A percentile compares a stretch with the other conserved stretches of the same genome.
phyloP scores from a whole-genome alignment of 2,113 vertebrate species.

The Trichomycterus rosablanca region DNA sequence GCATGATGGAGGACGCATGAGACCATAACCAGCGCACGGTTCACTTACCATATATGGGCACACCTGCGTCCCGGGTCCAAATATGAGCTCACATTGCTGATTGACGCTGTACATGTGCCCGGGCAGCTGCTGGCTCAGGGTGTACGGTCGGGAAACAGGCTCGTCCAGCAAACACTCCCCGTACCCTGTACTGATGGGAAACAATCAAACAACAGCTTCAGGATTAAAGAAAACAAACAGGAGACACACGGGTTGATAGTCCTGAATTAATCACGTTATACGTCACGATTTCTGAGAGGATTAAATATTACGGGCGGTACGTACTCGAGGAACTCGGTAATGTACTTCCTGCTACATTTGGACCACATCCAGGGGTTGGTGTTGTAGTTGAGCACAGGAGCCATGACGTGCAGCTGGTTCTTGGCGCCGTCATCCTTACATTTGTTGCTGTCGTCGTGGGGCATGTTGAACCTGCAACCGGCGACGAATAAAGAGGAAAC shows the following conservation, averaged over 20 bases:
- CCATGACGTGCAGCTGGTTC: conserved; percentile 95
- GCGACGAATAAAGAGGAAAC: background rate
- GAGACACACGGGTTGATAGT: conserved; percentile 54
- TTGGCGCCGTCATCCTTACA: conserved; percentile 93
- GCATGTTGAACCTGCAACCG: conserved; percentile 91
- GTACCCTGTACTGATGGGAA: conserved; percentile 88
- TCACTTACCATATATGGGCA: conserved; percentile 96
- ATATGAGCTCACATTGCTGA: conserved; percentile 98
- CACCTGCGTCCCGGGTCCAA: conserved; percentile 93
- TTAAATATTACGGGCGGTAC: conserved; percentile 48
- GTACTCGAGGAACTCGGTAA: conserved; percentile 99
- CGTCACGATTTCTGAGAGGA: too few relatives aligned
- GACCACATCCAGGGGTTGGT: conserved; percentile 99
- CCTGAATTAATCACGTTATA: too few relatives aligned
- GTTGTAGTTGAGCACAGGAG: conserved; percentile 91
- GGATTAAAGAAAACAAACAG: conserved; percentile 56
- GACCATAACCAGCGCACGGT: too few relatives aligned
- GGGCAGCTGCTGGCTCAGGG: conserved; percentile 84
- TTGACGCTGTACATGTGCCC: conserved; percentile 91
- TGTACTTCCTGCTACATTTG: conserved; percentile 96
- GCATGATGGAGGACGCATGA: too few relatives aligned
- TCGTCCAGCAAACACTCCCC: conserved; percentile 96
- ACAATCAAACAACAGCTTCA: conserved; percentile 65
- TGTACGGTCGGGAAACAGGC: conserved; percentile 83
- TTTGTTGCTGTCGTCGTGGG: conserved; percentile 95